Conservation (phyloP, 2,113 vertebrate species). For the Grus americana region DNA sequence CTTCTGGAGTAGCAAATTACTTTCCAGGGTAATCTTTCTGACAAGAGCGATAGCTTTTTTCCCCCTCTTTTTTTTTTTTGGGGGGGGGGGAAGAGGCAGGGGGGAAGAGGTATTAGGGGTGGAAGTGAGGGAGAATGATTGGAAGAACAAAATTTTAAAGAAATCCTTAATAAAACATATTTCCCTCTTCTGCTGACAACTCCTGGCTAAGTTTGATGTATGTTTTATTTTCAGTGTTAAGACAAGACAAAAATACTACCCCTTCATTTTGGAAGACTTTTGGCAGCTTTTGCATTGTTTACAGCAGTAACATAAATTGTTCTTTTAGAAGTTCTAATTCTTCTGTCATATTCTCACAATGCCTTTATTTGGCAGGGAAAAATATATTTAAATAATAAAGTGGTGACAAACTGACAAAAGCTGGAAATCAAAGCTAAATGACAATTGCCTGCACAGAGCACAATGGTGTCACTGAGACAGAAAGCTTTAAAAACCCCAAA, state of each 20-base stretch:
- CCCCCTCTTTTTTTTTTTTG: accelerated
- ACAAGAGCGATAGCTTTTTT: background rate
- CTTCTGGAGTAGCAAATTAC: background rate
- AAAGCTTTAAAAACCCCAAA: slow-evolving; percentile 17
- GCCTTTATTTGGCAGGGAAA: slow-evolving; percentile 4
- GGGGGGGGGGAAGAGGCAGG: too few relatives aligned
- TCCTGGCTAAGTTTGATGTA: background rate
- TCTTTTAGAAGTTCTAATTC: background rate
- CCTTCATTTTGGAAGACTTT: background rate
- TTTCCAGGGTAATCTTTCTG: background rate
- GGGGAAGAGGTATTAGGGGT: accelerated
- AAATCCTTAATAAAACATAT: background rate
- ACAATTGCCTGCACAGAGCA: background rate
- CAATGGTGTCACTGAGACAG: slow-evolving; percentile 5
- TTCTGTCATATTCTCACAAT: background rate
- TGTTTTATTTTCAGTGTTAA: background rate
- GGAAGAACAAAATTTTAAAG: background rate
- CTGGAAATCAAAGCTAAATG: slow-evolving; percentile 12
- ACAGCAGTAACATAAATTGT: background rate
- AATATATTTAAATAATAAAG: slow-evolving; percentile 26
- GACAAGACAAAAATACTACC: background rate
- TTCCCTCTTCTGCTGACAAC: background rate
- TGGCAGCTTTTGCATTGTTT: background rate
- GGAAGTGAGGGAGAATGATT: background rate
- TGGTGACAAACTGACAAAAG: slow-evolving; percentile 22